Base-by-base conservation (phyloP, 2,888 invertebrate species). In the Sminthurinus aureus region DNA sequence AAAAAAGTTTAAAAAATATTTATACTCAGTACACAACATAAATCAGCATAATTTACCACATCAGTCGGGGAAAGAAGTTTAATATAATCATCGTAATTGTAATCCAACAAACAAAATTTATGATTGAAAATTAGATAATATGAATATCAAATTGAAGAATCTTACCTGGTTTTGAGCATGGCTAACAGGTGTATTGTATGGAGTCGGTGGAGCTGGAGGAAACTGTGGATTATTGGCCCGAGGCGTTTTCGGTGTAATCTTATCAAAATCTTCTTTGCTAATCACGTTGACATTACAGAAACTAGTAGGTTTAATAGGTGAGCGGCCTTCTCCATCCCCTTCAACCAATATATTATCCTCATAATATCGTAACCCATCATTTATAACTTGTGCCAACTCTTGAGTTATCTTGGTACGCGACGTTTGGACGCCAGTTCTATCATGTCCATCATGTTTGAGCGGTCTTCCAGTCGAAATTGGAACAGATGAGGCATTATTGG, bases 351-450 rank as follows among this genome's bases (percentile, higher is more conserved):
- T 91, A 90, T 98, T 98, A 90, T 98, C 97, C 91, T 99, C 99
- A 89, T 99, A 99, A 89, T 96, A 96, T 90, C 94, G 94, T 24
- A 99, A 93, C n/a, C 99, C 99, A 90, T 99, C 98, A 89, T 98
- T 98, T 89, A 99, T 99, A 73, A 96, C 95, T 91, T 97, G 95
- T 89, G 96, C 97, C 89, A 98, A 92, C 90, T 98, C 98, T 91
- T 98, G 96, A 12, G 96, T 95, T 91, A 98, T 97, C 93, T 98
- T 98, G 69, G 96, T 96, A 86, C 98, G 92, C 0, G 96, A 95
- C 85, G 93, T 94, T 93, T 94, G 95, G 89, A 97, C 98, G 0
- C 96, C 97, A 3, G 96, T 96, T 75, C 96, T 93, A 91, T 98
- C 98, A 89, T 96, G 94, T 18, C 95, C 95, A 89, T 96, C 96